Conservation (phyloP, 2,888 invertebrate genomes). For the Pyrgus malvae region DNA sequence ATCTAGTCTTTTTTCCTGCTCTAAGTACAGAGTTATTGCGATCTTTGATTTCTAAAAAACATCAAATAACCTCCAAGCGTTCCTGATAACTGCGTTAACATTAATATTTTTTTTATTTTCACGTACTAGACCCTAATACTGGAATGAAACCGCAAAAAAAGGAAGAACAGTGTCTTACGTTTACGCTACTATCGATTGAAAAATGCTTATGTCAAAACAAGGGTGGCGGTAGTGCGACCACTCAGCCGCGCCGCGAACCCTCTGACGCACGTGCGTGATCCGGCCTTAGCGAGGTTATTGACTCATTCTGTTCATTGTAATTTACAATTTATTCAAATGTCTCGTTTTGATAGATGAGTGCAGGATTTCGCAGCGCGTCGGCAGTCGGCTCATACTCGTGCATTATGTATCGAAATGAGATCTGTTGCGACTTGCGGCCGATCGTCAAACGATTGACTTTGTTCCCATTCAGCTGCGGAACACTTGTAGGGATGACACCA, state of each 20-base stretch:
- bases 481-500: not conserved
- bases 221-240: not conserved
- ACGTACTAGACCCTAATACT: too few species aligned
- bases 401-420: slow-evolving; percentile 11
- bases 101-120: too few species aligned
- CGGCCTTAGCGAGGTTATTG: slow-evolving; percentile 64
- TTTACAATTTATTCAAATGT: slow-evolving; percentile 76
- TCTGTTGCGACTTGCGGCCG: slow-evolving; percentile 3
- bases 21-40: too few species aligned
- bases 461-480: not conserved
- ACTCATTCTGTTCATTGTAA: slow-evolving; percentile 70
- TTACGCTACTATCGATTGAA: not conserved
- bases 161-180: too few species aligned
- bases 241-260: not conserved
- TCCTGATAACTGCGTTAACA: too few species aligned
- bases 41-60: too few species aligned
- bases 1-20: too few species aligned
- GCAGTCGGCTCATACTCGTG: slow-evolving; percentile 14
- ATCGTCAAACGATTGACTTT: slow-evolving; percentile 8
- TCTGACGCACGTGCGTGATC: slow-evolving; percentile 35
- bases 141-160: too few species aligned
- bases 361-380: slow-evolving; percentile 49
- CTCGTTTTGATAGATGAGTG: slow-evolving; percentile 65
- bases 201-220: not conserved
- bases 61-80: too few species aligned